A percentile compares a stretch with the other conserved stretches of the same genome.
Evolutionary conservation across 1,140 invertebrate genomes (phyloP).

Genomic region (Asobara japonica): DNA sequence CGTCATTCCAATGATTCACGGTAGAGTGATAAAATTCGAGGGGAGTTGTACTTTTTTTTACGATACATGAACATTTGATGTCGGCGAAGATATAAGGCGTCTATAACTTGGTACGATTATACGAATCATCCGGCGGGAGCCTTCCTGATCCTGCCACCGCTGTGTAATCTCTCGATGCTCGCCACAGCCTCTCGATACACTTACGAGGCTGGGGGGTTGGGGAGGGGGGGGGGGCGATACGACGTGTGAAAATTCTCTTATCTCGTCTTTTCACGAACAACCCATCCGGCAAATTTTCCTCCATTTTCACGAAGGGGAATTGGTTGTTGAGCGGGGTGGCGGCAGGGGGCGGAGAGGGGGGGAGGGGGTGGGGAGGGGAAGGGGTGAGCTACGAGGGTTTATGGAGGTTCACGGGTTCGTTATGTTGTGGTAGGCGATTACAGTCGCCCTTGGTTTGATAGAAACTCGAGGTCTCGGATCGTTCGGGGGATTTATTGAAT

Average conservation of each 20-base stretch:
- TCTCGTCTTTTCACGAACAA: slow-evolving; percentile 3
- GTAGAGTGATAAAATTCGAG: not conserved
- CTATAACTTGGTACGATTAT: not conserved
- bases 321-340: too few species aligned
- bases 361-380: too few species aligned
- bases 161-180: slow-evolving; percentile 1
- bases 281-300: not conserved
- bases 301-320: not conserved
- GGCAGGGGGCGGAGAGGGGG: too few species aligned
- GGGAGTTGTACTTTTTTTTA: not conserved
- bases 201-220: too few species aligned
- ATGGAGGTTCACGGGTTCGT: too few species aligned
- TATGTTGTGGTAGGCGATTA: too few species aligned
- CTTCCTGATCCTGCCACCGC: not conserved
- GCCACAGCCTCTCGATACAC: not conserved
- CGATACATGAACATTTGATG: not conserved
- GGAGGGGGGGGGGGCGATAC: not conserved
- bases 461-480: too few species aligned
- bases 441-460: too few species aligned
- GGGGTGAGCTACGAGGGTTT: too few species aligned
- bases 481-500: too few species aligned
- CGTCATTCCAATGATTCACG: too few species aligned
- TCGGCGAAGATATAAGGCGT: not conserved
- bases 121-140: not conserved
- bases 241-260: slow-evolving; percentile 11